Conservation (phyloP, 2,797 vertebrate genomes). For the Odontamblyopus lacepedii region DNA sequence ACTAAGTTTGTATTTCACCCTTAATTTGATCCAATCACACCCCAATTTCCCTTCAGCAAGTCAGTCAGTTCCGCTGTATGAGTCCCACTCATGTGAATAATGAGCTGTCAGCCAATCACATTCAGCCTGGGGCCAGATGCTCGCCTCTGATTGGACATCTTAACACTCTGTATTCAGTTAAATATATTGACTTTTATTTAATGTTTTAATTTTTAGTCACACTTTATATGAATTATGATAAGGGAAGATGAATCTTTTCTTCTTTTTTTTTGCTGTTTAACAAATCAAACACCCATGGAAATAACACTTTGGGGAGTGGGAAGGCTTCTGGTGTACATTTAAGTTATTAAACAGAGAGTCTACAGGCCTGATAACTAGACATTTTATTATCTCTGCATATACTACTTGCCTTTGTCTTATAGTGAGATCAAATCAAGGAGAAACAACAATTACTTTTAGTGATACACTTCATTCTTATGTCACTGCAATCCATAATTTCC, state of each 20-base stretch:
- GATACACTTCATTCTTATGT: too few species aligned
- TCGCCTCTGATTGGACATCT: slow-evolving; percentile 26
- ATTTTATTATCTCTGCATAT: slow-evolving; percentile 1
- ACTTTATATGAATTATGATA: not conserved
- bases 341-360: not conserved
- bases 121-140: slow-evolving; percentile 17
- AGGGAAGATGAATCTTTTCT: not conserved
- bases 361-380: not conserved
- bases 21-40: slow-evolving; percentile 33
- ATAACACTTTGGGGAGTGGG: not conserved
- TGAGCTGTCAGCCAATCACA: slow-evolving; percentile 58
- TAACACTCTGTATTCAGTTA: not conserved
- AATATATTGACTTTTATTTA: slow-evolving; percentile 1
- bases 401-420: not conserved
- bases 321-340: not conserved
- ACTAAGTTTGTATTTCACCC: slow-evolving; percentile 36
- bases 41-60: slow-evolving; percentile 41
- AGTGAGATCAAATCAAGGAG: not conserved
- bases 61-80: slow-evolving; percentile 47
- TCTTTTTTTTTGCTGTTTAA: not conserved
- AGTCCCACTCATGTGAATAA: slow-evolving; percentile 40
- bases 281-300: not conserved
- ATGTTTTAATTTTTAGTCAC: slow-evolving; percentile 7
- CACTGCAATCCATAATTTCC: too few species aligned
- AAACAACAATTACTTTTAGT: not conserved